Percentiles rank a stretch among this genome's conserved stretches.
Evolutionary conservation across 2,797 vertebrate species (phyloP).

Genomic region (Malurus splendens): DNA sequence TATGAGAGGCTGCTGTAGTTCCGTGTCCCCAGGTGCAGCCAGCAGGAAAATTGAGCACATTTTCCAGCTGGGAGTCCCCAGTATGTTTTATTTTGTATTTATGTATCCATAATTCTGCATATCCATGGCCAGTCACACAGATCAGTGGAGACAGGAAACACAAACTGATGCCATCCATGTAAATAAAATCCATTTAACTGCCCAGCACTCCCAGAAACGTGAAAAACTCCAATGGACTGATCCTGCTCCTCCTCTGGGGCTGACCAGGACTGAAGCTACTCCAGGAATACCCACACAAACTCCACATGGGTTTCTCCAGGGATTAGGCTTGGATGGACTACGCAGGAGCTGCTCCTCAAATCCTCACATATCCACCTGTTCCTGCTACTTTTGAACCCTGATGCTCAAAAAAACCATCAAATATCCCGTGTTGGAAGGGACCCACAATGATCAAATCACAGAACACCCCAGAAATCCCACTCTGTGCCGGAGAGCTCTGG

Average conservation of each 20-base stretch:
- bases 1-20: neutral
- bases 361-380: fast-evolving
- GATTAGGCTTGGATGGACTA: neutral
- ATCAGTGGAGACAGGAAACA: neutral
- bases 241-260: neutral
- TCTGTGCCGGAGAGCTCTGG: neutral
- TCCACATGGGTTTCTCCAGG: neutral
- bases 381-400: neutral
- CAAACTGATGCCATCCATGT: neutral
- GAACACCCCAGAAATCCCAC: neutral
- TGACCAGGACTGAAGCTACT: neutral
- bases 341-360: neutral
- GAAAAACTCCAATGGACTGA: fast-evolving
- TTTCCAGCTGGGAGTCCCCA: neutral
- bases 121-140: neutral
- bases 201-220: neutral
- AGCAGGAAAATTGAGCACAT: neutral
- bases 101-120: neutral
- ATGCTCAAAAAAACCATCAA: neutral
- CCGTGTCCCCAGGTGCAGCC: neutral
- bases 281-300: fast-evolving
- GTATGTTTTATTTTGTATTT: neutral
- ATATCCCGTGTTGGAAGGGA: fast-evolving
- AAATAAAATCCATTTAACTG: neutral
- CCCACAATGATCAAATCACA: no score